A percentile compares a stretch with the other conserved stretches of the same genome.
Evolutionary conservation across 2,113 vertebrate genomes (phyloP).

Genomic region (Origma solitaria): DNA sequence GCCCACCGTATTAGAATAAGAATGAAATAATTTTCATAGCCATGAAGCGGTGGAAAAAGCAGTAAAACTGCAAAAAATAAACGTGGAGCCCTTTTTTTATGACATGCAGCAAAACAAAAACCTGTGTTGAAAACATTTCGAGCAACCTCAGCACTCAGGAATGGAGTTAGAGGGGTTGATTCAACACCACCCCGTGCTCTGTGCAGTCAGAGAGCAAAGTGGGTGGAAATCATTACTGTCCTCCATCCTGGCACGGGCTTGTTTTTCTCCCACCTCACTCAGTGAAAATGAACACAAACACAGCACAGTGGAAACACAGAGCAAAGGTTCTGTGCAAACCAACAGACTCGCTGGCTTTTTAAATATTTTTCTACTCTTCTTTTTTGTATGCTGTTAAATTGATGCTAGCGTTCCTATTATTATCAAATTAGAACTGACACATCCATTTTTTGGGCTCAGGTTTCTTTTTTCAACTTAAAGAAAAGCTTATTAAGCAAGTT

Average conservation of each 20-base stretch:
- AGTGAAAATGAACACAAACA: background rate
- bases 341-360: background rate
- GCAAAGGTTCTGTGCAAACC: background rate
- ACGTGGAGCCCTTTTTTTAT: background rate
- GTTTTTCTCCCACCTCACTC: background rate
- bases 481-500: background rate
- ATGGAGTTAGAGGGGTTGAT: background rate
- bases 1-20: conserved; percentile 6
- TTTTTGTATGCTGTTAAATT: background rate
- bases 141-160: background rate
- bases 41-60: background rate
- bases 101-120: background rate
- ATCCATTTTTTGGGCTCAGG: background rate
- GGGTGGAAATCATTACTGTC: background rate
- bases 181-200: background rate
- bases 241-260: background rate
- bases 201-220: background rate
- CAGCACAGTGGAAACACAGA: background rate
- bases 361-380: background rate
- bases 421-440: background rate
- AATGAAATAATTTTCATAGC: conserved; percentile 13
- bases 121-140: background rate
- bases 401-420: background rate
- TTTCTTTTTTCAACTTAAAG: background rate
- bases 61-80: background rate